Evolutionary conservation across 1,140 invertebrate genomes (phyloP).

Genomic region (Drosophila nikananu): DNA sequence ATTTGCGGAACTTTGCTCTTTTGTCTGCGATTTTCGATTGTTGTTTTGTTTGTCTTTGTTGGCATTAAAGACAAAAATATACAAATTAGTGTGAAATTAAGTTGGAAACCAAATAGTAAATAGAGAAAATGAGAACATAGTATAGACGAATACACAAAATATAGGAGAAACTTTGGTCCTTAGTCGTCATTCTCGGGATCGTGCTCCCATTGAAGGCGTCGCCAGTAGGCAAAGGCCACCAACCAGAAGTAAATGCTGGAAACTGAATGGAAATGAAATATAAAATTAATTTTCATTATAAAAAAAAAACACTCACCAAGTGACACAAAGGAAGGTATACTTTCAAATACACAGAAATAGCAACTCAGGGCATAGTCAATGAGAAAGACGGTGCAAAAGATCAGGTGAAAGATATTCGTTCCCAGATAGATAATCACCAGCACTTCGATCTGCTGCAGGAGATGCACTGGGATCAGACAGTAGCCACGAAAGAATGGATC

Average conservation of each 20-base stretch:
- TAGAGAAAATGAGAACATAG: conserved; percentile 23
- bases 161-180: conserved; percentile 15
- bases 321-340: background rate
- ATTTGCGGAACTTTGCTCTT: conserved; percentile 52
- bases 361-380: conserved; percentile 12
- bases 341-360: conserved; percentile 11
- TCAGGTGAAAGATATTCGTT: conserved; percentile 26
- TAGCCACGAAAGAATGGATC: background rate
- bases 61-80: conserved; percentile 75
- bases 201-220: conserved; percentile 34
- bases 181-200: conserved; percentile 22
- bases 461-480: conserved; percentile 20
- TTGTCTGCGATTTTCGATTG: conserved; percentile 30
- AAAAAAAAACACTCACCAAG: conserved; percentile 16
- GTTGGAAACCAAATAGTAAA: conserved; percentile 40
- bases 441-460: conserved; percentile 38
- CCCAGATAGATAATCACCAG: conserved; percentile 19
- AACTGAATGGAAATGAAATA: conserved; percentile 9
- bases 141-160: conserved; percentile 6
- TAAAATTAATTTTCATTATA: background rate
- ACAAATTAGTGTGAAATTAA: conserved; percentile 81
- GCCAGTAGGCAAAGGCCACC: conserved; percentile 33
- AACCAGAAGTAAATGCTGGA: conserved; percentile 42
- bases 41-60: conserved; percentile 61
- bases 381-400: conserved; percentile 19